Evolutionary conservation across 2,888 invertebrate species (phyloP).

Genomic region (Chesias legatella): DNA sequence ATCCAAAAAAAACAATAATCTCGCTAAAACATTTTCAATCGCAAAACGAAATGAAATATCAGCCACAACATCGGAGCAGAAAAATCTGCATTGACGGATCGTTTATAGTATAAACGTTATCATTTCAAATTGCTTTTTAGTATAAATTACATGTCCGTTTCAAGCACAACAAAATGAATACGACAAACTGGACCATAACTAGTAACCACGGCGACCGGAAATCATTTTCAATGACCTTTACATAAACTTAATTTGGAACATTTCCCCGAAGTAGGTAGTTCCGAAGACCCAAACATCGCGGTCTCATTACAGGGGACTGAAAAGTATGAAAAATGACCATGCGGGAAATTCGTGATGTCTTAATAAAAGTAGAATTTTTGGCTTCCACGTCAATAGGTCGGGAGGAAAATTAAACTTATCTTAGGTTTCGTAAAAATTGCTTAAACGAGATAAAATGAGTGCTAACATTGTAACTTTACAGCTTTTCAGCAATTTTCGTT

Average conservation of each 20-base stretch:
- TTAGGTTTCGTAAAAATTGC: slow-evolving; percentile 27
- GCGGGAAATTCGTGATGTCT: slow-evolving; percentile 23
- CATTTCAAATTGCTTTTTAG: slow-evolving; percentile 35
- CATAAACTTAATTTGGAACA: slow-evolving; percentile 17
- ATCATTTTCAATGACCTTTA: slow-evolving; percentile 8
- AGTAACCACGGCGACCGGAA: background rate
- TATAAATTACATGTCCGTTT: slow-evolving; percentile 22
- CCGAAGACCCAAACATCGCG: slow-evolving; percentile 24
- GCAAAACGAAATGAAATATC: slow-evolving; percentile 37
- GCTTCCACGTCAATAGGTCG: slow-evolving; percentile 40
- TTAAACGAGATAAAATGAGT: slow-evolving; percentile 35
- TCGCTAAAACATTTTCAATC: slow-evolving; percentile 32
- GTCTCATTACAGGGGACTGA: slow-evolving; percentile 24
- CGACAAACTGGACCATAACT: background rate
- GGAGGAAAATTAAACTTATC: slow-evolving; percentile 44
- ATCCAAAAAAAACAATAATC: slow-evolving; percentile 33
- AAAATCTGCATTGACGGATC: slow-evolving; percentile 36
- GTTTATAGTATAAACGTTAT: slow-evolving; percentile 27
- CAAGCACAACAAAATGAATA: slow-evolving; percentile 7
- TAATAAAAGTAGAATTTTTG: slow-evolving; percentile 38
- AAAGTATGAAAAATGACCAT: slow-evolving; percentile 30
- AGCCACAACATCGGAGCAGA: slow-evolving; percentile 24
- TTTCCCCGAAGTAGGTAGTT: slow-evolving; percentile 2
- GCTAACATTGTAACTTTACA: slow-evolving; percentile 35
- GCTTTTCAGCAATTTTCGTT: slow-evolving; percentile 30